These are phyloP conservation scores for Himantopus leucocephalus DNA, from an alignment of 2,113 vertebrate genomes.

Conservation along the genomic window DNA sequence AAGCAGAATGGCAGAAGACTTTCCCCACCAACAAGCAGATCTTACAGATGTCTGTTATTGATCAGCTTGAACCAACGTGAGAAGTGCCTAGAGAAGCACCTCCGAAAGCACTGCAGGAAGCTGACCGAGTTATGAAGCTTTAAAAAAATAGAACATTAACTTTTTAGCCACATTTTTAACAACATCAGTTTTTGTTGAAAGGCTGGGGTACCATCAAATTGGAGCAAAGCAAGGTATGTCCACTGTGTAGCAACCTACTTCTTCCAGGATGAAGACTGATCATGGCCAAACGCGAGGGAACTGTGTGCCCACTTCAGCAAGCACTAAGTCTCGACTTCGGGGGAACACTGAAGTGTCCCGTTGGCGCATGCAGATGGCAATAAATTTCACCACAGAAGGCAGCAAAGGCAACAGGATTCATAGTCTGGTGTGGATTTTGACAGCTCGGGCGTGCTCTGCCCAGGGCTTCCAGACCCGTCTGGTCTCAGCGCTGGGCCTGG, in stretches of 20 bases:
- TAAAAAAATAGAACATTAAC: neutral
- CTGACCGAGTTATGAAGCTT: neutral
- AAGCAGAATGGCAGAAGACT: neutral
- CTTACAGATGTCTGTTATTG: neutral
- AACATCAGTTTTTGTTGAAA: neutral
- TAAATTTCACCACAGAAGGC: neutral
- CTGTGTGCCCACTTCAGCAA: neutral
- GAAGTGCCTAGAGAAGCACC: neutral
- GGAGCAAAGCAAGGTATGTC: neutral
- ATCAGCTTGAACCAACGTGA: neutral
- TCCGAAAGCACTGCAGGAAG: neutral
- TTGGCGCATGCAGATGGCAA: neutral
- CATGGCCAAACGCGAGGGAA: neutral
- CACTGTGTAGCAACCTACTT: neutral
- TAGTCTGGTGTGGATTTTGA: neutral
- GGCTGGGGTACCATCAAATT: neutral
- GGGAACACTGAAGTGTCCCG: fast-evolving
- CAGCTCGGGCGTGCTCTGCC: neutral
- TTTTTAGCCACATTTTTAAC: neutral
- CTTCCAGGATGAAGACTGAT: neutral
- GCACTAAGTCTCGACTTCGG: neutral
- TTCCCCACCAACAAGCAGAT: neutral
- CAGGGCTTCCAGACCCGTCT: fast-evolving
- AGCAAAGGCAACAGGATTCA: neutral
- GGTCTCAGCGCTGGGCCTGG: neutral